Base-by-base conservation (phyloP, 2,113 vertebrate species). In the Pleuronectes platessa region DNA sequence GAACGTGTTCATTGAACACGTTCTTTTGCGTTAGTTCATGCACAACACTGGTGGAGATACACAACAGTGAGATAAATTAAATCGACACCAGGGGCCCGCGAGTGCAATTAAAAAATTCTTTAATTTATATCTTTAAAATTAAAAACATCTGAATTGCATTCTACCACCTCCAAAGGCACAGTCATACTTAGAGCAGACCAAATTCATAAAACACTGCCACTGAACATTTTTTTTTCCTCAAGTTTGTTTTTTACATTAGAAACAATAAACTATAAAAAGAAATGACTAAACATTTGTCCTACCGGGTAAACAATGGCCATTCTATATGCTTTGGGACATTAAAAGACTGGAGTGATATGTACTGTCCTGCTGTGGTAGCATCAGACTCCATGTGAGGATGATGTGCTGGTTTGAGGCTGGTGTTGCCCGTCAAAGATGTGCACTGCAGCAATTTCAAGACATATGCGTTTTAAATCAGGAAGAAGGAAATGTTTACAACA, bases 81-180 rank as follows among this genome's bases (percentile, higher is more conserved):
- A 68, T 13, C 3, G 7, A 68, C 15, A 63, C 64, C 26, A 70
- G 27, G 14, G 4, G 12, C 76, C 1, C 20, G 23, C 26, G 14
- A 51, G 18, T 71, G 78, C 82, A 81, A 80, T 90, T 93, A 90
- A 92, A 85, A 94, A 94, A 93, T 87, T 87, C 74, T 88, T 95
- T 95, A 93, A 92, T 94, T 93, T 89, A 91, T 92, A 91, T 92
- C 80, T 93, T 94, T 91, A 90, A 94, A 94, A 94, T 94, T 92
- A 94, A 94, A 95, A 94, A 94, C 93, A 94, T 94, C 90, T 94
- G 90, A 92, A 90, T 93, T 93, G 90, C 90, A 93, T 94, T 94
- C 90, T 91, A 93, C 91, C 90, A 94, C 89, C 92, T 93, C 92
- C 94, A 94, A 94, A 94, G 94, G 94, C 94, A 95, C 94, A 93